phyloP scores from a whole-genome alignment of 2,888 invertebrate species.

The Pyrrhia umbra region DNA sequence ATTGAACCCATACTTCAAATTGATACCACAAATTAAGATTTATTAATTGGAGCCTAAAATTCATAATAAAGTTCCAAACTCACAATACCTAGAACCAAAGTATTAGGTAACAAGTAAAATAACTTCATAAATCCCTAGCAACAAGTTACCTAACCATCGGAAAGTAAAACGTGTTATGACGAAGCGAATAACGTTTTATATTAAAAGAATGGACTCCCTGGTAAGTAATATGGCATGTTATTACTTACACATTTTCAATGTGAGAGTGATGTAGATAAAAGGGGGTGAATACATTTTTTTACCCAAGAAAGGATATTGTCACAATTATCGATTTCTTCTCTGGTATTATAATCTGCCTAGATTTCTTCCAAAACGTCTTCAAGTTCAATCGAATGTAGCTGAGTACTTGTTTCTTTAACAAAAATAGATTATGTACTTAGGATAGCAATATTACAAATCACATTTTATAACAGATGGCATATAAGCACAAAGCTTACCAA shows the following conservation, averaged over 20 bases:
- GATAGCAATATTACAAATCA: too few relatives aligned
- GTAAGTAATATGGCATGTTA: constrained; percentile 30
- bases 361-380: too few relatives aligned
- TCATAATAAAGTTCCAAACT: background rate
- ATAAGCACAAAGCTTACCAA: too few relatives aligned
- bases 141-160: constrained; percentile 38
- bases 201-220: constrained; percentile 34
- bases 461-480: too few relatives aligned
- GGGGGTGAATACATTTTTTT: background rate
- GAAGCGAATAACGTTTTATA: constrained; percentile 38
- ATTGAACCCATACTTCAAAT: background rate
- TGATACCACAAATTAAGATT: background rate
- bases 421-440: too few relatives aligned
- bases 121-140: constrained; percentile 28
- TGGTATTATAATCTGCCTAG: too few relatives aligned
- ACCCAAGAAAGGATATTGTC: too few relatives aligned
- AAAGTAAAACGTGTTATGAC: constrained; percentile 43
- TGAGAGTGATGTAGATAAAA: background rate
- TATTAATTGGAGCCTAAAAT: background rate
- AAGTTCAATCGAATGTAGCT: too few relatives aligned
- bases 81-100: background rate
- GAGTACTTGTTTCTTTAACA: too few relatives aligned
- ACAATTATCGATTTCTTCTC: too few relatives aligned
- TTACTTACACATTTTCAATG: background rate
- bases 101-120: constrained; percentile 15